Evolutionary conservation across 2,797 vertebrate genomes (phyloP), one percentile per base, ranked within the genome.

Genomic region (Tragopan temminckii): DNA sequence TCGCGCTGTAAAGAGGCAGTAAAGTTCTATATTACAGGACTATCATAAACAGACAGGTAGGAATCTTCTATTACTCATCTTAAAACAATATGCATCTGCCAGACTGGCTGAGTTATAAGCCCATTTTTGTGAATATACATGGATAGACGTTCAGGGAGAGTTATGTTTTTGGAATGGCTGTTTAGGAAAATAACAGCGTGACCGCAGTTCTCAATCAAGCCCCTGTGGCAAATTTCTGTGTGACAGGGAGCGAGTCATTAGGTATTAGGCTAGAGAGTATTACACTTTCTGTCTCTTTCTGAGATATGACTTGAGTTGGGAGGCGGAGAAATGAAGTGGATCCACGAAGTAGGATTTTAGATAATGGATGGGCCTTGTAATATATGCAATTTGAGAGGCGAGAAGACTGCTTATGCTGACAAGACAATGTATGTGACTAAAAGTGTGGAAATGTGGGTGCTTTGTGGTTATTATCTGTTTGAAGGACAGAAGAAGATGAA

Each of bases 231-330:
- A 94, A 87, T 81, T 92, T 63, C 92, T 55, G 29, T 84, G 80
- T 92, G 95, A 95, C 94, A 94, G 70, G 82, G 87, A 95, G 71
- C 83, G 29, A 92, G 93, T 96, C 96, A 93, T 95, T 95, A 97
- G 94, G 89, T 89, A 91, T 89, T 88, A 89, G 90, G 85, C 35
- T 2, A 91, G 91, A 95, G 58, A 58, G 64, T 93, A 94, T 94
- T 95, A 93, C 87, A 64, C 82, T 95, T 93, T 72, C 92, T 95
- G 92, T 95, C 95, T 91, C 86, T 86, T 90, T 64, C 85, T 95
- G 95, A 94, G 93, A 93, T 83, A 93, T 88, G 94, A 88, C 52
- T 84, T 63, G 90, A 57, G 86, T 85, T 89, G 79, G 84, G 90
- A 94, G 89, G 87, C 53, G 2, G 89, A 3, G 5, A 95, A 96